Evolutionary conservation across 2,888 invertebrate genomes (phyloP), one percentile per base, ranked within the genome.

Genomic region (Baronia brevicornis): DNA sequence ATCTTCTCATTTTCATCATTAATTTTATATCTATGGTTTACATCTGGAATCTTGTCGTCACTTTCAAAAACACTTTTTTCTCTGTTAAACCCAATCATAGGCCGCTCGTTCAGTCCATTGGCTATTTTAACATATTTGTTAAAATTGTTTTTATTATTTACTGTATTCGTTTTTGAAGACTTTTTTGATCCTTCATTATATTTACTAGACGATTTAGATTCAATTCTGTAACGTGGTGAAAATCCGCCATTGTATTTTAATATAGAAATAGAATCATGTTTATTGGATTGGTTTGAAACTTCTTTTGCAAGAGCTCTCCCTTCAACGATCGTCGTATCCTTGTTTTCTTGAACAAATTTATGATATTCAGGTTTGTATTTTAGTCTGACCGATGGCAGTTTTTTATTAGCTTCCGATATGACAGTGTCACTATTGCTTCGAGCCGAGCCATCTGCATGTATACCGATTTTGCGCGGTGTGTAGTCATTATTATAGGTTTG

Each of bases 61-160:
- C 77, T 78, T 8, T 71, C 75, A 2, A 69, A 38, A 41, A 79
- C 80, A 51, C 73, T 82, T 33, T 47, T 48, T 31, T 65, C 54
- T 27, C 60, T 63, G 28, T 63, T 61, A 6, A 37, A 25, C 1
- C 72, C 75, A 29, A 79, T 62, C 4, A 71, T 44, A 8, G 56
- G 43, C 1, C 48, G 58, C 48, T 84, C 82, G 41, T 79, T 78
- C 28, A 84, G 54, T 5, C 74, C 72, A 37, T 82, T 80, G 0
- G 77, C 79, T 38, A 82, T 53, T 54, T 82, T 84, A 0, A 82
- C 56, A n/a, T 61, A 57, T 37, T 70, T 69, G 28, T 75, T 43
- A 39, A 82, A 79, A 40, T 48, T 56, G 8, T 43, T 48, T 38
- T 51, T 49, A 2, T 8, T 32, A 14, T 40, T 32, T 9, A 18